Conservation (phyloP, 2,797 vertebrate species). For the Apodemus agrarius region DNA sequence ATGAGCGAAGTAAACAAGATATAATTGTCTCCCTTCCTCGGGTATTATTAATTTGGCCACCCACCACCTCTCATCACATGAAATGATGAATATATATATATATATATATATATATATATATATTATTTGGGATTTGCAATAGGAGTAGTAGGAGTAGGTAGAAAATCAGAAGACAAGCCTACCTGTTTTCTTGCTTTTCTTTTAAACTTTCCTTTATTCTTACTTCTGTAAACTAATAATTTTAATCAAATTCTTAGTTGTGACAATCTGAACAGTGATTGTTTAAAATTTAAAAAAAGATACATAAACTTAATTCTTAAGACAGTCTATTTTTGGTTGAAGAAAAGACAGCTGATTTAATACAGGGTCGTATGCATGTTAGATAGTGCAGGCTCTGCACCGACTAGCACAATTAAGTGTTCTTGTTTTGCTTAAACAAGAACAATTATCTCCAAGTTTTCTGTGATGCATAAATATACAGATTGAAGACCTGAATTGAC, state of each 20-base stretch:
- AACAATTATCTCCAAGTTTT: conserved; percentile 68
- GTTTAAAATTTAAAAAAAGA: conserved; percentile 76
- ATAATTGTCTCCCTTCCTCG: conserved; percentile 68
- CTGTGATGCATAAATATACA: conserved; percentile 22
- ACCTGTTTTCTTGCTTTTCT: background rate
- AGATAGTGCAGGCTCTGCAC: conserved; percentile 55
- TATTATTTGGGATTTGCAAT: conserved; percentile 6
- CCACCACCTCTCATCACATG: conserved; percentile 38
- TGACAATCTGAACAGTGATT: conserved; percentile 64
- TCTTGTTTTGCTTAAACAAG: conserved; percentile 64
- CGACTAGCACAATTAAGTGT: conserved; percentile 15
- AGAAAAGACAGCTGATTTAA: conserved; percentile 75
- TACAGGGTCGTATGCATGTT: conserved; percentile 35
- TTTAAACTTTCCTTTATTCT: conserved; percentile 30
- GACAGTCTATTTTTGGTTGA: conserved; percentile 55
- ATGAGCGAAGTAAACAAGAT: conserved; percentile 65
- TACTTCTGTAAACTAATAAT: conserved; percentile 69
- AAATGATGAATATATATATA: conserved; percentile 66
- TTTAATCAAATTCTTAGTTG: conserved; percentile 68
- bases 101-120: background rate
- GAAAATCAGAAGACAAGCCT: conserved; percentile 7
- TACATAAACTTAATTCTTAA: conserved; percentile 75
- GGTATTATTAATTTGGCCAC: conserved; percentile 59
- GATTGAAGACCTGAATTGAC: background rate
- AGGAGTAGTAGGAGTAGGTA: background rate